Evolutionary conservation across 2,888 invertebrate genomes (phyloP), one percentile per base, ranked within the genome.

Genomic region (Agrochola lota): DNA sequence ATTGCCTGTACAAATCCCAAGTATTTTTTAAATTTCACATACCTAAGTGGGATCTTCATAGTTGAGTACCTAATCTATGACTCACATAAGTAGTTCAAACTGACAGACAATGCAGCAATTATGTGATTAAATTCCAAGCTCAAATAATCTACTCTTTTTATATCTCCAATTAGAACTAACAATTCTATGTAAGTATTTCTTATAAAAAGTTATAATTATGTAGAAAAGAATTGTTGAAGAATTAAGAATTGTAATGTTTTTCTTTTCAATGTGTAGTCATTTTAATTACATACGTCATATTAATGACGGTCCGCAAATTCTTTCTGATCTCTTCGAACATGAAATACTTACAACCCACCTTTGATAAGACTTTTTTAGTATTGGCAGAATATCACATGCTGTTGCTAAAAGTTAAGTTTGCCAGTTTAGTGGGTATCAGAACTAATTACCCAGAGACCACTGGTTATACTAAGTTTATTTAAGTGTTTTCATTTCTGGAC

Each of bases 101-200:
- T 88, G 88, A 78, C 83, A 84, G 78, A 89, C 88, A 90, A 88
- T 89, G 78, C 85, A 81, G 78, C 87, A 89, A 91, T 91, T 90
- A 87, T 88, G 78, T 85, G 84, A 87, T 88, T 88, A 85, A 80
- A 89, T 85, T 83, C 84, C 74, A 78, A 83, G 81, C 85, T 87
- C 80, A 79, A 85, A 80, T 80, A 81, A 69, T 85, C 46, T 35
- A 84, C 74, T 74, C 82, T 89, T 88, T 89, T 85, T 89, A 84
- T 87, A 87, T 64, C 73, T 75, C 76, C 71, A 87, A 87, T 89
- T 84, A 84, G 80, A 77, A n/a, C 70, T 60, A 66, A 70, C 46
- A 2, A 77, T 82, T 80, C 76, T 78, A 80, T 43, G 68, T 78
- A 77, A 71, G 52, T 86, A 63, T 77, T 63, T 71, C 23, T 71